These are phyloP conservation scores for Arge pagana DNA, from an alignment of 2,888 invertebrate species.

Conservation along the genomic window DNA sequence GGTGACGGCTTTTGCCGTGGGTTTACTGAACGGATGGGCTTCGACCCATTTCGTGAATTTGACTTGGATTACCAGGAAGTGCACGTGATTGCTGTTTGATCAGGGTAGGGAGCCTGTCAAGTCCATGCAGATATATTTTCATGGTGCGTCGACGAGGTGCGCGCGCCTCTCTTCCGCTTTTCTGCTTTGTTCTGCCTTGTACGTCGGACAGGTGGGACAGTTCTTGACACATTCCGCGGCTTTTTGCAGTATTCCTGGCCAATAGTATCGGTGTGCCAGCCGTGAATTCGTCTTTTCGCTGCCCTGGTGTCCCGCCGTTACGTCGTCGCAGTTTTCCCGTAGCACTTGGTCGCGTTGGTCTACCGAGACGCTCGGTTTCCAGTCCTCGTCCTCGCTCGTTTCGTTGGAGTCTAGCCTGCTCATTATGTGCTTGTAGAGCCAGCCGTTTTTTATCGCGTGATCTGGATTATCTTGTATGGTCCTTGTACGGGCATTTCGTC, in stretches of 20 bases:
- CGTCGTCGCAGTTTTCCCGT: background rate
- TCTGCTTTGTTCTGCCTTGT: slow-evolving; percentile 29
- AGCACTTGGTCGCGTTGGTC: background rate
- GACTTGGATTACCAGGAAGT: too few relatives aligned
- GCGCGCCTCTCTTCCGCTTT: slow-evolving; percentile 34
- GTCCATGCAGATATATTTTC: slow-evolving; percentile 38
- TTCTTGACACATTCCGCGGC: slow-evolving; percentile 31
- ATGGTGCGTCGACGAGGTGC: too few relatives aligned
- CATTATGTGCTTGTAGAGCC: too few relatives aligned
- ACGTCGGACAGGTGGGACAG: slow-evolving; percentile 37
- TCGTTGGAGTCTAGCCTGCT: background rate
- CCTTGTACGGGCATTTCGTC: too few relatives aligned
- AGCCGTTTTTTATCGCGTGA: background rate
- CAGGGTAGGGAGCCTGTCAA: slow-evolving; percentile 44
- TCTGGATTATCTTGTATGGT: too few relatives aligned
- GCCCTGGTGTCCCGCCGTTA: slow-evolving; percentile 4
- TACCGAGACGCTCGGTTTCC: slow-evolving; percentile 1
- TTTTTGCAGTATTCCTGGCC: slow-evolving; percentile 29
- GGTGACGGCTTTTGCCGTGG: too few relatives aligned
- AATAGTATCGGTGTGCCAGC: background rate
- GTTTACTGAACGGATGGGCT: slow-evolving; percentile 27
- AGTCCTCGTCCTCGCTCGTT: background rate
- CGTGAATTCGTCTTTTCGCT: background rate
- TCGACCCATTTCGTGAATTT: slow-evolving; percentile 37
- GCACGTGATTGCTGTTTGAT: slow-evolving; percentile 34